Conservation (phyloP, 2,888 invertebrate genomes). For the Trichopria drosophilae region DNA sequence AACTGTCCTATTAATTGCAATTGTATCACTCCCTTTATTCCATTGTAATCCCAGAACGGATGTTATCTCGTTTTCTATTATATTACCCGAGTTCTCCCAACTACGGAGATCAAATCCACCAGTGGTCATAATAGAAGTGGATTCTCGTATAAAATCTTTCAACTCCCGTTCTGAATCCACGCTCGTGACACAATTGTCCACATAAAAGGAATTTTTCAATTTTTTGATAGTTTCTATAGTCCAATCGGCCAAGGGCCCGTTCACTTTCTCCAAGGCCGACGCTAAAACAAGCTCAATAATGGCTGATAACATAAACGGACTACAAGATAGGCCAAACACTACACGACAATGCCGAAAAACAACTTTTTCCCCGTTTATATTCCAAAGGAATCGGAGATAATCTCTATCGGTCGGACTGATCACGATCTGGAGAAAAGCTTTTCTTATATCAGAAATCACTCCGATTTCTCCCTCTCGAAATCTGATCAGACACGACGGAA, state of each 20-base stretch:
- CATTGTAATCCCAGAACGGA: slow-evolving; percentile 24
- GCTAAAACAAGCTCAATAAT: slow-evolving; percentile 19
- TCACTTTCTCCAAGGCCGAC: not conserved
- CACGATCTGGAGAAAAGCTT: slow-evolving; percentile 34
- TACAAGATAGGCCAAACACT: slow-evolving; percentile 31
- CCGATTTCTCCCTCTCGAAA: slow-evolving; percentile 30
- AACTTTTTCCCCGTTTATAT: slow-evolving; percentile 17
- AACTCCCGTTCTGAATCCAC: not conserved
- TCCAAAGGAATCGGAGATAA: slow-evolving; percentile 38
- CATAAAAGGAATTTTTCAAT: not conserved
- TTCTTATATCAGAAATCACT: slow-evolving; percentile 31
- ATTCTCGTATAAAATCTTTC: not conserved
- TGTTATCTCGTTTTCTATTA: slow-evolving; percentile 5
- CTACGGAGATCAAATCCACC: slow-evolving; percentile 33
- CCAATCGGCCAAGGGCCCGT: not conserved
- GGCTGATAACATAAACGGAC: slow-evolving; percentile 22
- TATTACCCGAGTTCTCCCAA: slow-evolving; percentile 22
- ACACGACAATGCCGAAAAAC: slow-evolving; percentile 10
- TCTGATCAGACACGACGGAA: slow-evolving; percentile 28
- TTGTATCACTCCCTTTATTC: slow-evolving; percentile 22
- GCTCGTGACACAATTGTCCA: not conserved
- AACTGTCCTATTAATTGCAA: slow-evolving; percentile 13
- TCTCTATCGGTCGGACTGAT: slow-evolving; percentile 29
- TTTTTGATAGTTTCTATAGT: not conserved
- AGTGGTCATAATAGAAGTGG: too few relatives aligned